Evolutionary conservation across 2,888 invertebrate species (phyloP), one percentile per base, ranked within the genome.

Genomic region (Steinernema scapterisci): DNA sequence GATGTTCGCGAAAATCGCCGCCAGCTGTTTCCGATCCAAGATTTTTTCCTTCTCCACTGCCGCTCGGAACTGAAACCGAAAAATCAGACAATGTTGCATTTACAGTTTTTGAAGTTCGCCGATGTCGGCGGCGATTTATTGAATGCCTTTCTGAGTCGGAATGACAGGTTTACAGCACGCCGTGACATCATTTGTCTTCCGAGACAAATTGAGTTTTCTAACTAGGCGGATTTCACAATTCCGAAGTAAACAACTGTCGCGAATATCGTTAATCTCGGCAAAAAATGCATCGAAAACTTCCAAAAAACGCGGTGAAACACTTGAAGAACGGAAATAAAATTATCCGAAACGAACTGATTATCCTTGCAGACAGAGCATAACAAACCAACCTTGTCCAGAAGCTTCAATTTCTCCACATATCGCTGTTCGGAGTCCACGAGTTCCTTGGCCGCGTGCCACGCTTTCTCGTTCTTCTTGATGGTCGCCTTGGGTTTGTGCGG

Each of bases 1-100:
- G 71, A 91, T 90, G 85, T 92, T 92, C 25, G 92, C 90, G 86
- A 92, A 92, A 89, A 92, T 91, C 78, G 91, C 80, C 13, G 73
- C 76, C 73, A 91, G 89, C 13, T 90, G 90, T 75, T 82, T 81
- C 43, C 89, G 89, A 11, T 91, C 90, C 79, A 92, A 90, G 89
- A 91, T 88, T 81, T 92, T 91, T 83, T 91, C 91, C 78, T 90
- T 89, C 80, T 91, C 90, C 13, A 92, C 89, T 56, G 90, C 88
- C 80, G 90, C 90, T 81, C 91, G 91, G 86, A 92, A 92, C 51
- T 90, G 84, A 21, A 38, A 38, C 38, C 38, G 9, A 9, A 38
- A 38, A 38, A 38, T 38, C 38, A 38, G 38, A 52, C 54, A 21
- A 73, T 31, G 43, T 70, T 45, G 44, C 7, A 63, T 63, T 73